Conservation (phyloP, 2,888 invertebrate genomes). For the Trachelus iudaicus region DNA sequence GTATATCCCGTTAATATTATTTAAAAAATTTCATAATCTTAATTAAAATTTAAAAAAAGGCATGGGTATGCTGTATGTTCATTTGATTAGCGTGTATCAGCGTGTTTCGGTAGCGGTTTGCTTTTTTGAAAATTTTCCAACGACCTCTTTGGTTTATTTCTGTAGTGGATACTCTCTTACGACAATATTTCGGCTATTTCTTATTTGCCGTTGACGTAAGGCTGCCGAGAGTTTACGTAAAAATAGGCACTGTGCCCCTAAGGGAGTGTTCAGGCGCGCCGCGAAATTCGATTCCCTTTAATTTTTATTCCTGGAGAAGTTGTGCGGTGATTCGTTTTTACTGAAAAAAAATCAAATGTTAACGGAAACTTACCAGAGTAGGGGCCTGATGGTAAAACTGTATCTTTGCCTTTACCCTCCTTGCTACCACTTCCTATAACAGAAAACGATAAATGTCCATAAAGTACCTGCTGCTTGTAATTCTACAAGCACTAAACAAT, state of each 20-base stretch:
- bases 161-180: constrained; percentile 30
- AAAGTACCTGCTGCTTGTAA: neutral
- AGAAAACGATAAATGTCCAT: constrained; percentile 48
- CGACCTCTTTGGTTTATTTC: constrained; percentile 35
- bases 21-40: neutral
- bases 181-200: constrained; percentile 47
- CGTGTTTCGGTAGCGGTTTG: neutral
- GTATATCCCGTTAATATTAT: neutral
- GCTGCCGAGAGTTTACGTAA: constrained; percentile 23
- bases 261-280: neutral
- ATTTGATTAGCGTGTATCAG: neutral
- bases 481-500: neutral
- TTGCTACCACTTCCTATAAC: constrained; percentile 80
- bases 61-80: neutral
- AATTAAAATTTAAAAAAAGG: neutral
- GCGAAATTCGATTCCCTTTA: neutral
- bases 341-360: neutral
- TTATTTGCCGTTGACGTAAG: constrained; percentile 40
- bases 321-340: neutral
- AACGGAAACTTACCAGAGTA: constrained; percentile 59
- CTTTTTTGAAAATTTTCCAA: neutral
- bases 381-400: constrained; percentile 76
- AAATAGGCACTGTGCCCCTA: neutral
- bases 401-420: constrained; percentile 77
- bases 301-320: neutral